Conservation (phyloP, 2,113 vertebrate genomes). For the Ophiodon elongatus region DNA sequence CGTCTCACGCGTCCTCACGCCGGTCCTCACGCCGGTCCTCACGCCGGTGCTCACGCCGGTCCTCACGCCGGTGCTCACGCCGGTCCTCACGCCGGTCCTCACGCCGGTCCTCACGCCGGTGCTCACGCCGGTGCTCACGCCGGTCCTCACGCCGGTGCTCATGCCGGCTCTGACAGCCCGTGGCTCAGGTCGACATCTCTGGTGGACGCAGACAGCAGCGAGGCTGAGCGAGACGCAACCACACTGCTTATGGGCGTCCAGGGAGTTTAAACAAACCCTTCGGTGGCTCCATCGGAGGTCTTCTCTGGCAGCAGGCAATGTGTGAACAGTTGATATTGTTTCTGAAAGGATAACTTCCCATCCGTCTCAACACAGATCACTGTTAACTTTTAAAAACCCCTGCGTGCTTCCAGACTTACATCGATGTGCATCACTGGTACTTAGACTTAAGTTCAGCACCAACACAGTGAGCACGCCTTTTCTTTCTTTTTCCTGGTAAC, state of each 20-base stretch:
- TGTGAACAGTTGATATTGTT: slow-evolving; percentile 13
- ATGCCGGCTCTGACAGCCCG: slow-evolving; percentile 51
- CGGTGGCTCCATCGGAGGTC: background rate
- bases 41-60: slow-evolving; percentile 54
- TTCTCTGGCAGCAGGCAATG: slow-evolving; percentile 4
- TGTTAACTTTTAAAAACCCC: background rate
- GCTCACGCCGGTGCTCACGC: slow-evolving; percentile 56
- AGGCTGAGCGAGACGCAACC: slow-evolving; percentile 15
- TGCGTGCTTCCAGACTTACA: background rate
- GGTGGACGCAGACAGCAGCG: slow-evolving; percentile 3
- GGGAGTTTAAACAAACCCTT: slow-evolving; percentile 22
- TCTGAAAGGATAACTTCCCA: background rate
- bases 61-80: slow-evolving; percentile 54
- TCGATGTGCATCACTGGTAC: background rate
- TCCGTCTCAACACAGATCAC: background rate
- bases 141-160: too few relatives aligned
- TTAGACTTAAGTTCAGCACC: background rate
- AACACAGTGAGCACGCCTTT: background rate
- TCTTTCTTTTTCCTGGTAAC: background rate
- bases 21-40: slow-evolving; percentile 54
- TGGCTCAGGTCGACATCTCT: slow-evolving; percentile 53
- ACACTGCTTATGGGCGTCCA: slow-evolving; percentile 20
- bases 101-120: slow-evolving; percentile 54
- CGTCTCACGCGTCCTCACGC: too few relatives aligned
- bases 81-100: slow-evolving; percentile 52